phyloP scores from a whole-genome alignment of 1,140 invertebrate genomes.

The Neodiprion pinetum region DNA sequence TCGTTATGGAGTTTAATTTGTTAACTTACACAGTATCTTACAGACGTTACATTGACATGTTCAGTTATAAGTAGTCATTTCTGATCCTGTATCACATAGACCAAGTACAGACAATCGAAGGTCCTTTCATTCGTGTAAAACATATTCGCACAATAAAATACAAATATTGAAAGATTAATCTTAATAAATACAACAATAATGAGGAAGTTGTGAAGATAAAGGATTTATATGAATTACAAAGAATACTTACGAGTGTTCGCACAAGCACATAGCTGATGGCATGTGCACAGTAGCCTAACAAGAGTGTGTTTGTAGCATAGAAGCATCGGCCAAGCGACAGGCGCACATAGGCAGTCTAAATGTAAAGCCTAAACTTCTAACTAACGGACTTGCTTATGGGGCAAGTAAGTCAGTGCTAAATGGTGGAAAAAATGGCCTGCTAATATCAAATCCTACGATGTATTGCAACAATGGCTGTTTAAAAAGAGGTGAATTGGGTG shows the following conservation, averaged over 20 bases:
- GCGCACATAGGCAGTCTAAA: slow-evolving; percentile 51
- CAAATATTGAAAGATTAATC: too few species aligned
- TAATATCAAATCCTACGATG: slow-evolving; percentile 49
- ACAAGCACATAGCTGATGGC: not conserved
- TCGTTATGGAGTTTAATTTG: too few species aligned
- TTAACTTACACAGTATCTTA: too few species aligned
- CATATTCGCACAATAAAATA: too few species aligned
- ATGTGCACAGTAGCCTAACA: slow-evolving; percentile 38
- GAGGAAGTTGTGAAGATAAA: not conserved
- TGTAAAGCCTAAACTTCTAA: slow-evolving; percentile 58
- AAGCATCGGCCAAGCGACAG: slow-evolving; percentile 52
- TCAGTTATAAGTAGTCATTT: too few species aligned
- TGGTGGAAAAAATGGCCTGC: slow-evolving; percentile 44
- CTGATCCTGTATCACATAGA: too few species aligned
- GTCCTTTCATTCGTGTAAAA: too few species aligned
- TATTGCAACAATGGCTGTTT: slow-evolving; percentile 59
- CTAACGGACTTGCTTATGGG: slow-evolving; percentile 40
- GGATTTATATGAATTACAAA: not conserved
- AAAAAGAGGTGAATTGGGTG: slow-evolving; percentile 61
- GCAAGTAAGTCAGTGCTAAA: slow-evolving; percentile 52
- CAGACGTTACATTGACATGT: too few species aligned
- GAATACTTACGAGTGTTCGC: not conserved
- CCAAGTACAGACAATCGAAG: too few species aligned
- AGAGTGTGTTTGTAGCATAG: slow-evolving; percentile 59
- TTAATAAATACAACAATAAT: not conserved